These are phyloP conservation scores for Psix sp. DNA, from an alignment of 1,140 invertebrate genomes.

Conservation along the genomic window DNA sequence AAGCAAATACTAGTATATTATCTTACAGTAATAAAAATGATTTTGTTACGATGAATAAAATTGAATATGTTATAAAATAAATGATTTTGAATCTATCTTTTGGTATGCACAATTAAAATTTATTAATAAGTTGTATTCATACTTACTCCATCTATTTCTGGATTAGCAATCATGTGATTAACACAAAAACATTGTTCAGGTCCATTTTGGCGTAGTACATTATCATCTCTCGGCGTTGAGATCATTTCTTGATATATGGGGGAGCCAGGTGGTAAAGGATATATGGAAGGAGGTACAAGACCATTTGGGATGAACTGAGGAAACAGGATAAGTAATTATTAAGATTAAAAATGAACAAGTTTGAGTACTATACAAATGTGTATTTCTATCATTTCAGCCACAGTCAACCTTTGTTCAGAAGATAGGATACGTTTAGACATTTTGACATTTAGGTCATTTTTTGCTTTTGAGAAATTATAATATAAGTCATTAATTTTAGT, in stretches of 20 bases:
- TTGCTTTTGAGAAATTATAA: too few species aligned
- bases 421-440: constrained; percentile 1
- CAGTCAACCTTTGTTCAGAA: constrained; percentile 18
- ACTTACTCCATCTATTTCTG: constrained; percentile 23
- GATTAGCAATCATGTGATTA: constrained; percentile 7
- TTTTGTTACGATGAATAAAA: too few species aligned
- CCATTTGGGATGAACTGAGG: constrained; percentile 64
- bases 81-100: too few species aligned
- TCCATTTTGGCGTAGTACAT: constrained; percentile 12
- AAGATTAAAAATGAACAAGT: not conserved
- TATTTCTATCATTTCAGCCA: constrained; percentile 55
- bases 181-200: constrained; percentile 29
- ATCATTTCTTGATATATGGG: constrained; percentile 28
- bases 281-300: constrained; percentile 63
- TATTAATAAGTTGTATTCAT: too few species aligned
- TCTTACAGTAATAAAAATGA: too few species aligned
- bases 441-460: not conserved
- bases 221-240: constrained; percentile 10
- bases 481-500: too few species aligned
- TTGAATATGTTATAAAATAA: too few species aligned
- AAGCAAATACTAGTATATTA: too few species aligned
- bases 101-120: too few species aligned
- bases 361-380: constrained; percentile 62
- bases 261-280: constrained; percentile 60
- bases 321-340: constrained; percentile 17